phyloP scores from a whole-genome alignment of 2,113 vertebrate species.

The Menidia beryllina region DNA sequence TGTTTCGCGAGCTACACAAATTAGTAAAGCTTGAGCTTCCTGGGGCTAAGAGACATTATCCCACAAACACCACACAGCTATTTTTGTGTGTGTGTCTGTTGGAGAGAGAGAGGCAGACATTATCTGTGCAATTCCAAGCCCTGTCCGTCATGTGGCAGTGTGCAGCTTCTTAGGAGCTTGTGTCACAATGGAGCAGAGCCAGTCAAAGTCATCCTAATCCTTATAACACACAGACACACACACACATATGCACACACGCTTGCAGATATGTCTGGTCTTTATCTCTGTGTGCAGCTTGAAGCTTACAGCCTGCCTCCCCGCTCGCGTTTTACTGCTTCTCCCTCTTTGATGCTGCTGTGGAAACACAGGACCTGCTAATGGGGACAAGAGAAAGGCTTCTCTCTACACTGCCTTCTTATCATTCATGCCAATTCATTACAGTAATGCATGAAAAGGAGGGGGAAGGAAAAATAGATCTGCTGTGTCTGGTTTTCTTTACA shows the following conservation, averaged over 20 bases:
- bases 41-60: conserved; percentile 48
- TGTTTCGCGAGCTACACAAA: conserved; percentile 56
- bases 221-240: conserved; percentile 23
- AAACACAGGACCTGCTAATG: conserved; percentile 77
- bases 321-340: conserved; percentile 57
- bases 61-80: conserved; percentile 16
- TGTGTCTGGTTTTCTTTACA: conserved; percentile 31
- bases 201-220: conserved; percentile 77
- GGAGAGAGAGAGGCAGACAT: conserved; percentile 13
- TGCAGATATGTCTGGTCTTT: conserved; percentile 76
- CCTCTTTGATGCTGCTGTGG: conserved; percentile 73
- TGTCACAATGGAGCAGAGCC: conserved; percentile 70
- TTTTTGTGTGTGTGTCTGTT: background rate
- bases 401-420: conserved; percentile 59
- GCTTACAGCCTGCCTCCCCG: conserved; percentile 65
- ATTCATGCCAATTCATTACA: conserved; percentile 69
- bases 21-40: conserved; percentile 52
- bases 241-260: conserved; percentile 26
- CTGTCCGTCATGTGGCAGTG: conserved; percentile 81
- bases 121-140: conserved; percentile 75
- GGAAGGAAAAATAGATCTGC: conserved; percentile 28
- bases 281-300: conserved; percentile 83
- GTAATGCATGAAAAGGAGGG: conserved; percentile 45
- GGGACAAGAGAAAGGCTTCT: conserved; percentile 69
- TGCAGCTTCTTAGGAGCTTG: conserved; percentile 71